Evolutionary conservation across 2,888 invertebrate genomes (phyloP).

Genomic region (Timema podura): DNA sequence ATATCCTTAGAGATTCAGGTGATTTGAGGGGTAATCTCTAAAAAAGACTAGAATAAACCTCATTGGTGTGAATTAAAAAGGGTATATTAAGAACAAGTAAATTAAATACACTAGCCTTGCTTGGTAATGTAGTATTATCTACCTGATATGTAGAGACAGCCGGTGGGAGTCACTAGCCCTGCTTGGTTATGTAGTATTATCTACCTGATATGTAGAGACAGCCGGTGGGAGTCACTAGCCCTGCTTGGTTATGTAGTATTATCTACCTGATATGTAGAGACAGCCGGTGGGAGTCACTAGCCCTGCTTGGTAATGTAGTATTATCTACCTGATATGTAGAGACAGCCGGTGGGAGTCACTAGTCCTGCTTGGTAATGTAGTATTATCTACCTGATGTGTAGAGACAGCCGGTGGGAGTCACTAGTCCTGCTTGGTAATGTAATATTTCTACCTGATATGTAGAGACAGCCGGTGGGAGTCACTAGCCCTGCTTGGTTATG

Average conservation of each 20-base stretch:
- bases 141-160: not conserved
- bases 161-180: not conserved
- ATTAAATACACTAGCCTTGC: too few relatives aligned
- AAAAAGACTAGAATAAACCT: too few relatives aligned
- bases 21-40: too few relatives aligned
- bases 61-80: too few relatives aligned
- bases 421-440: too few relatives aligned
- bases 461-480: constrained; percentile 60
- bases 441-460: constrained; percentile 54
- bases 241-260: not conserved
- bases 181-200: too few relatives aligned
- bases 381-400: not conserved
- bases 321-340: constrained; percentile 57
- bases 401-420: not conserved
- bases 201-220: constrained; percentile 66
- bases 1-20: too few relatives aligned
- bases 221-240: constrained; percentile 47
- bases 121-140: not conserved
- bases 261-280: not conserved
- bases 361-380: constrained; percentile 38
- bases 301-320: too few relatives aligned
- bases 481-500: not conserved
- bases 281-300: not conserved
- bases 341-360: constrained; percentile 58
- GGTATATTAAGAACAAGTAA: too few relatives aligned